Conservation (phyloP, 1,140 invertebrate genomes). For the Planococcus citri region DNA sequence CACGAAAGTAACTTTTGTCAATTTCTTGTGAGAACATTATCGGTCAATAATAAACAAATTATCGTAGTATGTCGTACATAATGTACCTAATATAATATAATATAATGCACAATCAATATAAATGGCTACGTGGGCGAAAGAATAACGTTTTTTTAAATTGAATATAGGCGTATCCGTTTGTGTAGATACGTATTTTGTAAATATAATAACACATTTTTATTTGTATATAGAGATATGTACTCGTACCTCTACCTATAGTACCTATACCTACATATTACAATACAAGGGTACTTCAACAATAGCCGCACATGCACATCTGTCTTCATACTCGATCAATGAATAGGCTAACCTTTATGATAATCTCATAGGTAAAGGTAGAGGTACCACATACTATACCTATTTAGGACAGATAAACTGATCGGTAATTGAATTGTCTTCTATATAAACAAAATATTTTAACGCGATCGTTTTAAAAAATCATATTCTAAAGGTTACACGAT, state of each 20-base stretch:
- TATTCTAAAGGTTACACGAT: background rate
- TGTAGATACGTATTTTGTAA: conserved; percentile 8
- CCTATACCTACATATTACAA: background rate
- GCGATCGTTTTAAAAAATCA: background rate
- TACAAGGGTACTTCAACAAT: background rate
- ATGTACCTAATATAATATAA: background rate
- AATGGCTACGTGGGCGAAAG: background rate
- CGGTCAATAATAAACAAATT: background rate
- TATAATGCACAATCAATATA: background rate
- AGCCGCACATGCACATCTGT: background rate
- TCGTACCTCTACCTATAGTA: too few relatives aligned
- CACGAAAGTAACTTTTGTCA: background rate
- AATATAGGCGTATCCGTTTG: background rate
- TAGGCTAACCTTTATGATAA: background rate
- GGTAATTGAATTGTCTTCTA: too few relatives aligned
- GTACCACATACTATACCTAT: too few relatives aligned
- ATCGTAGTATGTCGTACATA: background rate
- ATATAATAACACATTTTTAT: background rate
- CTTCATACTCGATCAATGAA: background rate
- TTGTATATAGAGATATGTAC: too few relatives aligned
- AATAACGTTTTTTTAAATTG: background rate
- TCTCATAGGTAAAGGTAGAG: background rate
- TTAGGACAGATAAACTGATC: background rate
- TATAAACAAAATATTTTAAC: too few relatives aligned
- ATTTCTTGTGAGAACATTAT: background rate